Base-by-base conservation (phyloP, 2,113 vertebrate genomes). In the Pteropus alecto region DNA sequence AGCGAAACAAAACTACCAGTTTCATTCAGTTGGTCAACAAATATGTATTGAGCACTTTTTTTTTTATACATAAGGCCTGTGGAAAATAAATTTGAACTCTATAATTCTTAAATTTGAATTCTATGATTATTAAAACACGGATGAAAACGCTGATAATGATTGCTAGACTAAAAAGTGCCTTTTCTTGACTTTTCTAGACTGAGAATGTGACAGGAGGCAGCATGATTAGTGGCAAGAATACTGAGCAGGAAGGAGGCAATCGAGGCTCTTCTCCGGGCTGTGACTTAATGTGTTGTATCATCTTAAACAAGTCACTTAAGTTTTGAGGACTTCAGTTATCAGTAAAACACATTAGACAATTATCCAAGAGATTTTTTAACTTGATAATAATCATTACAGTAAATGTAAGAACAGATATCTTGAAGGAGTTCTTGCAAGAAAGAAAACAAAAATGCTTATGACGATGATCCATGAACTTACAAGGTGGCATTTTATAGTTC, bases 11-110 rank as follows among this genome's bases (percentile, higher is more conserved):
- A 87, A 63, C 51, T 76, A 95, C 18, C 38, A 93, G 30, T 43
- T 93, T 86, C 73, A 85, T 51, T 84, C 26, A 91, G 9, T 93
- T 26, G 91, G 58, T 85, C 43, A 88, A 93, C 60, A 93, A 94
- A 85, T 93, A 95, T n/a, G 15, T 24, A 88, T 26, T 43, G 11
- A 90, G 76, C 4, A 43, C 38, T 46, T 48, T 48, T 51, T 87
- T 77, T 54, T 90, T 85, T 70, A 54, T 7, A 90, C 30, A 22
- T 73, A 74, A 58, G 9, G 16, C 7, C 61, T n/a, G 41, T n/a
- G 30, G 22, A 94, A 95, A 79, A 76, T 11, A 83, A 74, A 73
- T 48, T 16, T 79, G 33, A 90, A 68, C 5, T 73, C 48, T 70
- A 14, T 51, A 74, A 81, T 70, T 67, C 15, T n/a, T 11, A 83